Percentiles rank a stretch among this genome's conserved stretches.
Conservation (phyloP, 2,888 invertebrate species). For the Alloplasta piceator region DNA sequence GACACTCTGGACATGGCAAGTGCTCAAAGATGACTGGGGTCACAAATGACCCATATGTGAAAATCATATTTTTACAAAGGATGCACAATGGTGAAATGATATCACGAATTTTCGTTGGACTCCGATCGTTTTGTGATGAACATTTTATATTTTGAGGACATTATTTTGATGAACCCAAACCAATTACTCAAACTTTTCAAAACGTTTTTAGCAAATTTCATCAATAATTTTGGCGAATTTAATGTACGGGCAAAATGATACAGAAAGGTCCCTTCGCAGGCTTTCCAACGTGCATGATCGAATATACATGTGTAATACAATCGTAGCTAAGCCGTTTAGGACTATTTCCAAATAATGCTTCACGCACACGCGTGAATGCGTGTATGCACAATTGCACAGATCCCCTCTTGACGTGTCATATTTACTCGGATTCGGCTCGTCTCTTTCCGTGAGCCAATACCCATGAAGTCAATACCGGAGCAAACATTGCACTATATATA, state of each 20-base stretch:
- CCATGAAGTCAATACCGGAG: slow-evolving; percentile 57
- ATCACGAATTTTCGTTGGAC: too few relatives aligned
- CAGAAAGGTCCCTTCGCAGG: background rate
- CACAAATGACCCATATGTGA: too few relatives aligned
- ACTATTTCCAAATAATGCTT: slow-evolving; percentile 31
- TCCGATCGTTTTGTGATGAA: too few relatives aligned
- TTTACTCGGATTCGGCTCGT: slow-evolving; percentile 54
- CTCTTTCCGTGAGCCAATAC: slow-evolving; percentile 38
- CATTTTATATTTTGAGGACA: too few relatives aligned
- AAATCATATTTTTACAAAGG: too few relatives aligned
- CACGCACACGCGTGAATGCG: background rate
- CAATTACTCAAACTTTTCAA: too few relatives aligned
- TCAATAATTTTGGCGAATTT: background rate
- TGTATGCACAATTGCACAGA: background rate
- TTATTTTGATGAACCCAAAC: too few relatives aligned
- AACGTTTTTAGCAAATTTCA: too few relatives aligned
- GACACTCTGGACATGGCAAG: too few relatives aligned
- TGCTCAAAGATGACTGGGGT: too few relatives aligned
- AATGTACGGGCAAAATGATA: background rate
- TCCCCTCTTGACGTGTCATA: slow-evolving; percentile 42
- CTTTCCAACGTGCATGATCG: slow-evolving; percentile 32
- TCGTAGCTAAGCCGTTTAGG: slow-evolving; percentile 33
- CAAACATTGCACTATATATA: slow-evolving; percentile 42
- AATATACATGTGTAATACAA: slow-evolving; percentile 23
- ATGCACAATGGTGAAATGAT: too few relatives aligned